Evolutionary conservation across 2,888 invertebrate species (phyloP).

Genomic region (Microctonus hyperodae): DNA sequence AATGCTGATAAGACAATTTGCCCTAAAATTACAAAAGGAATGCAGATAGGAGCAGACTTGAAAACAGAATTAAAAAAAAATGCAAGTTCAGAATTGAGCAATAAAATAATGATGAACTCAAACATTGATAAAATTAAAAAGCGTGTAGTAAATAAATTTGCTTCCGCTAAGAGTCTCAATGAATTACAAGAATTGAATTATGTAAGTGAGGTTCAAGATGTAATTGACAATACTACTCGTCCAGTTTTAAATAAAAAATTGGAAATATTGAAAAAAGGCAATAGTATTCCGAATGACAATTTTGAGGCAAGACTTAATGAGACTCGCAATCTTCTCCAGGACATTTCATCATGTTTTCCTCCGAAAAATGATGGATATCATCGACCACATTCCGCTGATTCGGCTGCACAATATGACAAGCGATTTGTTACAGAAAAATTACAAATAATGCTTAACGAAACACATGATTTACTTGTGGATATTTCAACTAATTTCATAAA

Average conservation of each 20-base stretch:
- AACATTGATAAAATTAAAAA: constrained; percentile 50
- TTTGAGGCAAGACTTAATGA: constrained; percentile 30
- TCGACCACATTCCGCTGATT: constrained; percentile 33
- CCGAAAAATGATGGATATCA: constrained; percentile 15
- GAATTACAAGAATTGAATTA: constrained; percentile 51
- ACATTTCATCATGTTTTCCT: constrained; percentile 32
- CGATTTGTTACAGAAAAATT: constrained; percentile 4
- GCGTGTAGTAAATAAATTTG: constrained; percentile 46
- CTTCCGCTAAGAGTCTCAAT: constrained; percentile 46
- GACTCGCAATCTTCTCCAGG: constrained; percentile 30
- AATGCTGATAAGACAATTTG: not conserved
- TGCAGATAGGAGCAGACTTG: constrained; percentile 44
- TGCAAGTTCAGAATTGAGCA: constrained; percentile 27
- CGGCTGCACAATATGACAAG: constrained; percentile 12
- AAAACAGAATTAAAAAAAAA: constrained; percentile 46
- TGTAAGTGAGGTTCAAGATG: constrained; percentile 53
- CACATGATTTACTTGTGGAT: constrained; percentile 30
- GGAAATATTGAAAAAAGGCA: constrained; percentile 46
- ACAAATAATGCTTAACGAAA: constrained; percentile 30
- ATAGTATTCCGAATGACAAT: not conserved
- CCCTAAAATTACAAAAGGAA: constrained; percentile 45
- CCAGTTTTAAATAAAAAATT: constrained; percentile 52
- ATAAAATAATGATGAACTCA: constrained; percentile 11
- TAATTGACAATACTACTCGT: constrained; percentile 50
- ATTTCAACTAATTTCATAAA: constrained; percentile 30